phyloP scores from a whole-genome alignment of 2,113 vertebrate species.

The Leucosticte australis region DNA sequence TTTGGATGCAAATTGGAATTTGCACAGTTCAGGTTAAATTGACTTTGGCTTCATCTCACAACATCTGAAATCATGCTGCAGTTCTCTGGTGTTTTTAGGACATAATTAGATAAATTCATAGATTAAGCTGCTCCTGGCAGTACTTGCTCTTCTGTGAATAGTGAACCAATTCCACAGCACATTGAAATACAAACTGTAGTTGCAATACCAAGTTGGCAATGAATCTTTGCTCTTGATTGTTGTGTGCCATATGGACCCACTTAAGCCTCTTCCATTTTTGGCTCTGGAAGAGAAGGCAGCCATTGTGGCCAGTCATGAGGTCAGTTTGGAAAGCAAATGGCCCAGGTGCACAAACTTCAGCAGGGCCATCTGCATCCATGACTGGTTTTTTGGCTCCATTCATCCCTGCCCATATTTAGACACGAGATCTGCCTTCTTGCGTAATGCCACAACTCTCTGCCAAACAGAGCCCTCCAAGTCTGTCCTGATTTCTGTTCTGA shows the following conservation, averaged over 20 bases:
- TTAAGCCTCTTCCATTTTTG: constrained; percentile 69
- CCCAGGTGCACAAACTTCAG: constrained; percentile 70
- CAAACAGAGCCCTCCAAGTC: not conserved
- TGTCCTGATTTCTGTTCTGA: constrained; percentile 10
- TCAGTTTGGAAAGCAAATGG: constrained; percentile 63
- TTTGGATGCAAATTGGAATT: constrained; percentile 21
- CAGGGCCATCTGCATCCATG: constrained; percentile 63
- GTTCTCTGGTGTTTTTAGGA: constrained; percentile 58
- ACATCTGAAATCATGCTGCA: constrained; percentile 64
- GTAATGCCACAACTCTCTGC: not conserved
- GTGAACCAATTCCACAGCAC: constrained; percentile 58
- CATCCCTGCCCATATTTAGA: constrained; percentile 36
- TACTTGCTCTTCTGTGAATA: constrained; percentile 66
- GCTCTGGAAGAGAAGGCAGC: constrained; percentile 52
- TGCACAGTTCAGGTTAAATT: constrained; percentile 60
- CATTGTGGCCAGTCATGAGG: constrained; percentile 63
- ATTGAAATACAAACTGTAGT: constrained; percentile 64
- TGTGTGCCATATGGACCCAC: constrained; percentile 71
- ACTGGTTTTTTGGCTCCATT: not conserved
- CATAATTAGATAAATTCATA: constrained; percentile 74
- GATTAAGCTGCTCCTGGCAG: constrained; percentile 70
- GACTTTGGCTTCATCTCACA: constrained; percentile 64
- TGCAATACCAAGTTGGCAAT: constrained; percentile 60
- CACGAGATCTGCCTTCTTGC: constrained; percentile 5
- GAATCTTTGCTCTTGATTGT: constrained; percentile 59